A percentile compares a stretch with the other conserved stretches of the same genome.
Evolutionary conservation across 2,113 vertebrate species (phyloP).

Genomic region (Gopherus flavomarginatus): DNA sequence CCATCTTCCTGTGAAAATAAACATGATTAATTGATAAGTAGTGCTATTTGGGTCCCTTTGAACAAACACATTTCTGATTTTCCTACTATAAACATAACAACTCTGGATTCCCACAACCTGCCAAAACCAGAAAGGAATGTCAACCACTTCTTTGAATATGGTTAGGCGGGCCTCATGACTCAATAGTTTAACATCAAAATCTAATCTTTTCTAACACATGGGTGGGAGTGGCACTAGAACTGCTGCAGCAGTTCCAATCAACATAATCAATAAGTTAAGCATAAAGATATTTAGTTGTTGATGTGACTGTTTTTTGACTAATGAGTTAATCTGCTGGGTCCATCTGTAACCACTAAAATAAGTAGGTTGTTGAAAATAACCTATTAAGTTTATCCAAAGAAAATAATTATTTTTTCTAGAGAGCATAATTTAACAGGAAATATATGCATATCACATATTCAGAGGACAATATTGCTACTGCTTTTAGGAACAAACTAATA

Average conservation of each 20-base stretch:
- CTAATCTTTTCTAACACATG: background rate
- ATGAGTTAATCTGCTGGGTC: background rate
- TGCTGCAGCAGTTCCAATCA: background rate
- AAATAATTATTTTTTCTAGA: background rate
- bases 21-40: background rate
- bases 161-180: background rate
- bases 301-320: background rate
- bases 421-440: background rate
- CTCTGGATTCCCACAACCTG: background rate
- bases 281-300: no score
- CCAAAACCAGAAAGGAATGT: background rate
- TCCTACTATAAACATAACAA: background rate
- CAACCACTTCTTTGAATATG: background rate
- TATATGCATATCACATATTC: background rate
- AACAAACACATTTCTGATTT: background rate
- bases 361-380: background rate
- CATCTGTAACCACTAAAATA: background rate
- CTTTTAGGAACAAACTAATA: background rate
- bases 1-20: background rate
- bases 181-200: rapidly evolving
- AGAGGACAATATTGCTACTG: background rate
- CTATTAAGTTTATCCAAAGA: background rate
- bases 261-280: background rate
- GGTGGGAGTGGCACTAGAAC: background rate
- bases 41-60: background rate